Base-by-base conservation (phyloP, 2,113 vertebrate species). In the Maccullochella peelii region DNA sequence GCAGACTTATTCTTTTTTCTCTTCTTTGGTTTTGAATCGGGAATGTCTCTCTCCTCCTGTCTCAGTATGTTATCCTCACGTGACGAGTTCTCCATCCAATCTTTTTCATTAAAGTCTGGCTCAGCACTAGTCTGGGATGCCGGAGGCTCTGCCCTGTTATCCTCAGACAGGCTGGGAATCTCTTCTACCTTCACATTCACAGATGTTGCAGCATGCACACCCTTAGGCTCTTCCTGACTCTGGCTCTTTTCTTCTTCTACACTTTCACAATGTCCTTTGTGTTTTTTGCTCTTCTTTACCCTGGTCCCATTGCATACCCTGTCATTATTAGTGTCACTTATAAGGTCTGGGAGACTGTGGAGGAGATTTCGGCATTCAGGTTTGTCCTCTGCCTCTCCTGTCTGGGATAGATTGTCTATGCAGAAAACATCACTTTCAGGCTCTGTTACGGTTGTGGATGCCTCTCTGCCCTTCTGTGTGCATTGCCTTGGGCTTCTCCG, bases 11-110 rank as follows among this genome's bases (percentile, higher is more conserved):
- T 74, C 44, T 55, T 77, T 58, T 36, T 49, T 27, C n/a, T 49
- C 30, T 85, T 89, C 50, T 82, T 88, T 16, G 36, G 40, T 36
- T 63, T 52, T 54, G 14, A 36, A 23, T 57, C 21, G 1, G 40
- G 5, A 1, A 6, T 1, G 27, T 18, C 65, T 11, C 40, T 25
- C 9, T 78, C 74, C 44, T 71, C 73, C 62, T 33, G 36, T 14
- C 7, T 57, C 27, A 8, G 8, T 15, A 6, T 15, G 16, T 20
- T 14, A 1, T 50, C 69, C 40, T 55, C 42, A 36, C 38, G 21
- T 8, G 18, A 44, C 8, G 7, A 21, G 18, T 54, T 42, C 36
- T 55, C 57, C 23, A 3, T 18, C 6, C 44, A 18, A 54, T 42
- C 73, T 8, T 73, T 71, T 69, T 27, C 38, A 7, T 55, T 68